Evolutionary conservation across 2,113 vertebrate genomes (phyloP).

Genomic region (Toxotes chatareus): DNA sequence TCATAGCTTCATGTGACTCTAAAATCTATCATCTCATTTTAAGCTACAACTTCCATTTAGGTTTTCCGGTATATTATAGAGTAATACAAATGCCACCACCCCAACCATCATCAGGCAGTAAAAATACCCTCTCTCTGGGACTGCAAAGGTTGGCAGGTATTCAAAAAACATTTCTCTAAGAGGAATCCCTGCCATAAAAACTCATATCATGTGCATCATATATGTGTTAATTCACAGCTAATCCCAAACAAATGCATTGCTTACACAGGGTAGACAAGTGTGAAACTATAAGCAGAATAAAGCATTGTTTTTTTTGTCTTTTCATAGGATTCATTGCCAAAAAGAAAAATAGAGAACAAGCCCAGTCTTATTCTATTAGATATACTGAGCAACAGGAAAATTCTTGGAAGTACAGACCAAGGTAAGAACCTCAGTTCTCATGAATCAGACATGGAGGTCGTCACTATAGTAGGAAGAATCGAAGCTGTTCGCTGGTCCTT

Average conservation of each 20-base stretch:
- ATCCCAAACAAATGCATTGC: neutral
- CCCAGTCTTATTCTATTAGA: neutral
- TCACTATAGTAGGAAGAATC: neutral
- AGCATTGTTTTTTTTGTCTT: neutral
- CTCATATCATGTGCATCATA: neutral
- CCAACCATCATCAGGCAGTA: neutral
- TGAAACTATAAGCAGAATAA: neutral
- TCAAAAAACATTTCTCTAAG: neutral
- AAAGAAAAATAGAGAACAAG: neutral
- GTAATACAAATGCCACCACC: neutral
- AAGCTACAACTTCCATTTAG: neutral
- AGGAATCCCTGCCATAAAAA: neutral
- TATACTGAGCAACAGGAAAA: too few species aligned
- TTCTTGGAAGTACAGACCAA: too few species aligned
- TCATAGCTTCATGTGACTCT: neutral
- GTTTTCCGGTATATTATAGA: neutral
- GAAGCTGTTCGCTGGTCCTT: neutral
- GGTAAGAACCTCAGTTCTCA: neutral
- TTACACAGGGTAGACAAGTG: neutral
- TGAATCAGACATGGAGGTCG: neutral
- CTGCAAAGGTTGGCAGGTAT: neutral
- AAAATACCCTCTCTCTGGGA: neutral
- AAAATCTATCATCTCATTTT: too few species aligned
- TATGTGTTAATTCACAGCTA: too few species aligned
- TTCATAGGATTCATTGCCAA: neutral